Percentiles rank a stretch among this genome's conserved stretches.
These are phyloP conservation scores for Synergus umbraculus DNA, from an alignment of 2,888 invertebrate species.

Conservation along the genomic window DNA sequence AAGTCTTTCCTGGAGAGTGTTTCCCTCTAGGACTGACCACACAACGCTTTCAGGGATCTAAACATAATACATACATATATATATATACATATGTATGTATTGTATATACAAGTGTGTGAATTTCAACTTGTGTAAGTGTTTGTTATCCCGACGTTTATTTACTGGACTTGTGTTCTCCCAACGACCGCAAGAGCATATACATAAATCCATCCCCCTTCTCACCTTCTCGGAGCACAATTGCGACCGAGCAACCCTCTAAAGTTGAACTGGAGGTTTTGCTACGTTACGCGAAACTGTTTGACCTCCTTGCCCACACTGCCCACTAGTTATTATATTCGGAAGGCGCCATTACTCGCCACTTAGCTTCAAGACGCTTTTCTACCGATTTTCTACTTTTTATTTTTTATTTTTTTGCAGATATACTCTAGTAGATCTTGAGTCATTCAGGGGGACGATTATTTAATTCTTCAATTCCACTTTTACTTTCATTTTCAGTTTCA, in stretches of 20 bases:
- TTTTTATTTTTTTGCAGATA: background rate
- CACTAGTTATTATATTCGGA: constrained; percentile 20
- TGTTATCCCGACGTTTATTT: constrained; percentile 71
- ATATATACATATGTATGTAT: background rate
- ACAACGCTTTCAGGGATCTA: constrained; percentile 49
- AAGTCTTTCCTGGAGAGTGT: constrained; percentile 59
- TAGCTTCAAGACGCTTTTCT: constrained; percentile 3
- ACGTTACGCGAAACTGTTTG: constrained; percentile 27
- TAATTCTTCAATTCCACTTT: too few relatives aligned
- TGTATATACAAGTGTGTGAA: background rate
- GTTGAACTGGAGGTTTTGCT: constrained; percentile 23
- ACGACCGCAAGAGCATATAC: constrained; percentile 61
- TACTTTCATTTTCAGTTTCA: too few relatives aligned
- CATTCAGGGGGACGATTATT: too few relatives aligned
- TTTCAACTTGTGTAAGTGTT: constrained; percentile 9
- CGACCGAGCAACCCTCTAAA: constrained; percentile 46
- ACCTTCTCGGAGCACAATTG: constrained; percentile 50
- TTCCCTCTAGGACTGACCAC: constrained; percentile 42
- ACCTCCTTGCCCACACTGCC: constrained; percentile 29
- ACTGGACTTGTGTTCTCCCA: constrained; percentile 68
- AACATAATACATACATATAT: constrained; percentile 52
- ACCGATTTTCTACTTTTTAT: background rate
- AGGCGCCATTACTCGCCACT: constrained; percentile 14
- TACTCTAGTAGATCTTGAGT: background rate
- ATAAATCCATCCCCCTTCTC: constrained; percentile 62